These are phyloP conservation scores for Melospiza georgiana DNA, from an alignment of 2,113 vertebrate species.

Conservation along the genomic window DNA sequence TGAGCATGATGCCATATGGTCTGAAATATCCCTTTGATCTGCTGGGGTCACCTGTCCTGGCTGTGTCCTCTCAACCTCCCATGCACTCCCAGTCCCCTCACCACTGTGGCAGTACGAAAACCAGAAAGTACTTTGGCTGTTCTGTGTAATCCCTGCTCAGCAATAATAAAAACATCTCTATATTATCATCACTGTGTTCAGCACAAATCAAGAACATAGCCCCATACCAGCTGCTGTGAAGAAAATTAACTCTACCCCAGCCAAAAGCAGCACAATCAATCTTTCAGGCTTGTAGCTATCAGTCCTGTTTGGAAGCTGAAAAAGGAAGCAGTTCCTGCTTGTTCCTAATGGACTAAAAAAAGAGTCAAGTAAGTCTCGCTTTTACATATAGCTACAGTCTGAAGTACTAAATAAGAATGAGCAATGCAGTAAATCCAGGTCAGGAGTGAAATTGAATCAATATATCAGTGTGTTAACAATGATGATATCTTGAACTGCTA, in stretches of 20 bases:
- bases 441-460: conserved; percentile 23
- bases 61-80: background rate
- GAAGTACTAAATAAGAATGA: conserved; percentile 25
- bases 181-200: background rate
- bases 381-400: background rate
- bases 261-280: background rate
- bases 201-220: background rate
- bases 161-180: background rate
- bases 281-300: background rate
- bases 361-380: background rate
- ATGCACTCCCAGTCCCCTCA: background rate
- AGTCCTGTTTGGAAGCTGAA: background rate
- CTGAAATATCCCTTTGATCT: background rate
- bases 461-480: conserved; percentile 42
- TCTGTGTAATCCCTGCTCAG: background rate
- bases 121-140: background rate
- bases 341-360: background rate
- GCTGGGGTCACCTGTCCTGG: background rate
- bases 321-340: background rate
- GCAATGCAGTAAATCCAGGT: conserved; percentile 42
- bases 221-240: background rate
- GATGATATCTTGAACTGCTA: conserved; percentile 36
- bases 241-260: background rate
- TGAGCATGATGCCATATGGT: background rate
- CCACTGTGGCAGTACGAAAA: background rate